Conservation (phyloP, 2,113 vertebrate species). For the Sciurus niger region DNA sequence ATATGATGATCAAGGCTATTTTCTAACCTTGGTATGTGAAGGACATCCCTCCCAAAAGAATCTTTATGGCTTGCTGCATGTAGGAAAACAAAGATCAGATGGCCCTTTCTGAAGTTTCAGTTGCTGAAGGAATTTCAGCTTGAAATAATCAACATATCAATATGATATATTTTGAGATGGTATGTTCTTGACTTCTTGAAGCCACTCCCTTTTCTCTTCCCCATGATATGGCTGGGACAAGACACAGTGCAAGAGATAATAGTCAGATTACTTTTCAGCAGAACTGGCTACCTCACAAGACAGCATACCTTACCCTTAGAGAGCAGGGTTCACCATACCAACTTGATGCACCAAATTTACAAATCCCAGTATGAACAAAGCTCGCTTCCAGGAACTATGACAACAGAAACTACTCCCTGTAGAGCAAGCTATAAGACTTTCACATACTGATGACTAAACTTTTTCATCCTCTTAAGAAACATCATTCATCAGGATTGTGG, state of each 20-base stretch:
- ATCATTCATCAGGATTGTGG: background rate
- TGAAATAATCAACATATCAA: background rate
- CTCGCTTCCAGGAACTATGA: conserved; percentile 40
- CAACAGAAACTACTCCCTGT: conserved; percentile 9
- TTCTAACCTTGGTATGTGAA: conserved; percentile 34
- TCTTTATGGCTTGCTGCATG: background rate
- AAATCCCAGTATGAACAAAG: conserved; percentile 36
- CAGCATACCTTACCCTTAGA: conserved; percentile 5
- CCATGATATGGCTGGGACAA: background rate
- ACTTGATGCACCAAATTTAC: background rate
- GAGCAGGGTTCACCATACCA: background rate
- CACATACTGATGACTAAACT: conserved; percentile 40
- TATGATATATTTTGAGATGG: background rate
- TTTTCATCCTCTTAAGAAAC: conserved; percentile 50
- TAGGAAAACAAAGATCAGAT: background rate
- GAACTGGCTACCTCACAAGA: background rate
- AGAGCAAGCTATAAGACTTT: conserved; percentile 53
- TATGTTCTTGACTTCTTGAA: background rate
- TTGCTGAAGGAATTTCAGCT: background rate
- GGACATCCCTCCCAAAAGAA: conserved; percentile 2
- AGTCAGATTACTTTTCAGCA: background rate
- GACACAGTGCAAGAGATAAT: background rate
- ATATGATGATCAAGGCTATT: conserved; percentile 27
- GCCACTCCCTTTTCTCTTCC: background rate
- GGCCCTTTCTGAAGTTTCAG: background rate